These are phyloP conservation scores for Amphimallon solstitiale DNA, from an alignment of 2,888 invertebrate genomes.

Conservation along the genomic window DNA sequence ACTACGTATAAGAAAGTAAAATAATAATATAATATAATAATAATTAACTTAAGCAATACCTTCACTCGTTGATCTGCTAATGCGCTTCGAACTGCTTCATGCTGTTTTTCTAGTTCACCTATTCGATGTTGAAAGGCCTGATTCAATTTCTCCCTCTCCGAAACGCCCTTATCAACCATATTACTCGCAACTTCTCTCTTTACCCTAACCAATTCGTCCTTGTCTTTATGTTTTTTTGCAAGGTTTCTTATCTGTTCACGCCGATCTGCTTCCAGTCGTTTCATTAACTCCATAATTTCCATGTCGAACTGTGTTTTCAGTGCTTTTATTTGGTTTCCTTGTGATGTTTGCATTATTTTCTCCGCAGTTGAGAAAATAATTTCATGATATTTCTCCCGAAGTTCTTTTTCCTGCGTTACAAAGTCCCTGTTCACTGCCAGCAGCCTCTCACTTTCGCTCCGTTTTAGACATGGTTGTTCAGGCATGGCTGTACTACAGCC, in stretches of 20 bases:
- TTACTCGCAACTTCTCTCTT: conserved; percentile 84
- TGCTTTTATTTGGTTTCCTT: conserved; percentile 82
- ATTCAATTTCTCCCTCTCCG: conserved; percentile 84
- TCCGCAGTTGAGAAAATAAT: conserved; percentile 79
- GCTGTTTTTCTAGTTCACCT: conserved; percentile 79
- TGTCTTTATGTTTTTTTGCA: conserved; percentile 88
- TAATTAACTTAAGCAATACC: conserved; percentile 30
- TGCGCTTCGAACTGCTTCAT: conserved; percentile 78
- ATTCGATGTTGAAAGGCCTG: conserved; percentile 80
- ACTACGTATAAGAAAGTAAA: no score
- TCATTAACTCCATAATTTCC: conserved; percentile 79
- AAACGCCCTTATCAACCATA: conserved; percentile 89
- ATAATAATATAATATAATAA: no score
- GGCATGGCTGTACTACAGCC: conserved; percentile 56
- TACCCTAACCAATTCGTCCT: conserved; percentile 87
- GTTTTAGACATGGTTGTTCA: conserved; percentile 66
- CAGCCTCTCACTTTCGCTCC: conserved; percentile 73
- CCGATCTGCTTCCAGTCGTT: conserved; percentile 82
- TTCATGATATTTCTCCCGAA: conserved; percentile 87
- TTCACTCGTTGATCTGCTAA: conserved; percentile 72
- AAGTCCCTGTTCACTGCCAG: conserved; percentile 74
- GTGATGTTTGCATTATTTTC: conserved; percentile 81
- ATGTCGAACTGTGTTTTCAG: conserved; percentile 76
- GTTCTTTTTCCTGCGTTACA: conserved; percentile 75
- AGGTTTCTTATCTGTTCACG: conserved; percentile 89